A percentile compares a stretch with the other conserved stretches of the same genome.
phyloP scores from a whole-genome alignment of 2,797 vertebrate genomes.

The Tokudaia tokunoshimensis region DNA sequence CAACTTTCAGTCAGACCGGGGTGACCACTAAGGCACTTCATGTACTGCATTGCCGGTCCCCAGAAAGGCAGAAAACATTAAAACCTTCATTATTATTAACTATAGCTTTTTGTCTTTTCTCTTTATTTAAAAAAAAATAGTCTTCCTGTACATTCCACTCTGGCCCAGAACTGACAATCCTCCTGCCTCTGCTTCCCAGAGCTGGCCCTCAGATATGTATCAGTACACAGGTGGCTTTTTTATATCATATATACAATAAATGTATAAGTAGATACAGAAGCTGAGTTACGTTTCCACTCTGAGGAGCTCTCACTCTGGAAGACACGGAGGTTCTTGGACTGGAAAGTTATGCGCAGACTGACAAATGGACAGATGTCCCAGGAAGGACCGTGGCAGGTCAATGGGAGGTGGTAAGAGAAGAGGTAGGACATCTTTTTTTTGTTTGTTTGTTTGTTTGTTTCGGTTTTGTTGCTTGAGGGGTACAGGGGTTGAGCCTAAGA shows the following conservation, averaged over 20 bases:
- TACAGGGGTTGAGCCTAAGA: background rate
- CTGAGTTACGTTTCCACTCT: background rate
- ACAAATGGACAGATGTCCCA: background rate
- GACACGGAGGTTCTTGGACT: background rate
- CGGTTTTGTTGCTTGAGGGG: background rate
- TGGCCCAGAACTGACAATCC: background rate
- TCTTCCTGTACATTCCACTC: background rate
- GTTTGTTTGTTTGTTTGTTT: too few relatives aligned
- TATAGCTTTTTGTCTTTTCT: background rate
- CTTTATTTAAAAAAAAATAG: background rate
- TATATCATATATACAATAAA: background rate
- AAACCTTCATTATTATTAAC: background rate
- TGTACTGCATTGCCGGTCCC: too few relatives aligned
- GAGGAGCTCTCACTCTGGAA: background rate
- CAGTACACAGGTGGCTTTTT: background rate
- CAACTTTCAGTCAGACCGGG: background rate
- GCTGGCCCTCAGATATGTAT: background rate
- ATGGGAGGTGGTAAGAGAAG: background rate
- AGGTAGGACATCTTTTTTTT: too few relatives aligned
- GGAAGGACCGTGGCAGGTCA: background rate
- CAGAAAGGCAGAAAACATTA: background rate
- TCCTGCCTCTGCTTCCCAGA: background rate
- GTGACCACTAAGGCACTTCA: accelerated
- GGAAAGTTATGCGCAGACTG: background rate
- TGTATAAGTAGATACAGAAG: background rate